These are phyloP conservation scores for Gastrophysa polygoni DNA, from an alignment of 2,888 invertebrate species.

Conservation along the genomic window DNA sequence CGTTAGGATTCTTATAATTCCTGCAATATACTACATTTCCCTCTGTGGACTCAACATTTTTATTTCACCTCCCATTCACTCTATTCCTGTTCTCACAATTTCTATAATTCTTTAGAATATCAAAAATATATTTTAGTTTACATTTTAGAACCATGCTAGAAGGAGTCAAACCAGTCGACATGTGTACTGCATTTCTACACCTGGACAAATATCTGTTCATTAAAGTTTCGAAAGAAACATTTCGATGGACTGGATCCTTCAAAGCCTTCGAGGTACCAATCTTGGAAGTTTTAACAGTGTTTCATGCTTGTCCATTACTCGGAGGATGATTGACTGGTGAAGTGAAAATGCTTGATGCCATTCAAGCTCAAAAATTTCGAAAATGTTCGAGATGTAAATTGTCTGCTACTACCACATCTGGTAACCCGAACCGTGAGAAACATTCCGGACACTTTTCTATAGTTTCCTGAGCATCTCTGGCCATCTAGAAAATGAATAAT, in stretches of 20 bases:
- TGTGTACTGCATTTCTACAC: constrained; percentile 1
- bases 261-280: neutral
- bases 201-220: constrained; percentile 3
- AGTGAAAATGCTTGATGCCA: neutral
- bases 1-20: constrained; percentile 6
- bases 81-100: too few relatives aligned
- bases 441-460: neutral
- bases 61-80: neutral
- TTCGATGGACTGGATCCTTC: constrained; percentile 7
- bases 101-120: too few relatives aligned
- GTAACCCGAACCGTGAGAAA: neutral
- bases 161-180: constrained; percentile 9
- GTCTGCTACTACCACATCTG: neutral
- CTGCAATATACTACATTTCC: constrained; percentile 11
- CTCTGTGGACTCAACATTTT: neutral
- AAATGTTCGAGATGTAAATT: constrained; percentile 8
- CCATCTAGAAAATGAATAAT: too few relatives aligned
- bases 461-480: neutral
- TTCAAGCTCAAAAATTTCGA: neutral
- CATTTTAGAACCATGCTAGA: constrained; percentile 1
- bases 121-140: too few relatives aligned
- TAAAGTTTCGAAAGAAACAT: constrained; percentile 11
- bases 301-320: too few relatives aligned
- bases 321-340: too few relatives aligned
- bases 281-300: constrained; percentile 9